Evolutionary conservation across 2,797 vertebrate species (phyloP), one percentile per base, ranked within the genome.

Genomic region (Acrossocheilus fasciatus): DNA sequence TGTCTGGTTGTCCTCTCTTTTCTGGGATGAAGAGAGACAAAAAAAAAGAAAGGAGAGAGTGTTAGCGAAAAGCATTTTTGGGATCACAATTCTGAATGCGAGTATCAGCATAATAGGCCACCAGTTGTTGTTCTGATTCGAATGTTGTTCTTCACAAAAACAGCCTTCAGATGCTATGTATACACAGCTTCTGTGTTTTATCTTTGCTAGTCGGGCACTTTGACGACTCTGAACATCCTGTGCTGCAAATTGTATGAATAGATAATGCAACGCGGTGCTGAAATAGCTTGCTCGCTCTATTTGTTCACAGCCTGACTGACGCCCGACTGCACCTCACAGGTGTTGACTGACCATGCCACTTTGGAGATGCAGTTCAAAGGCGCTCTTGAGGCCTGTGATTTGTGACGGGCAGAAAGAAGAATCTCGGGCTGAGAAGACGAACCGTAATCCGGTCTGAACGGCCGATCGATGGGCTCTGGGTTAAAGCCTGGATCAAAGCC

Each of bases 1-100:
- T 50, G 93, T 89, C 86, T 96, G 97, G 81, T 95, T 94, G 83
- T 97, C 96, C 57, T 96, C 96, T 92, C 96, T 96, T 93, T 96
- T 97, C 93, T 96, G 93, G 0, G 92, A 93, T 91, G 94, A 93
- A 91, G 84, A 92, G 84, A 87, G 83, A 18, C 39, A 90, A 90
- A 90, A 82, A 86, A 88, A 59, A 39, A 77, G 17, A 75, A 47
- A 80, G 45, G 39, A 11, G 36, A 39, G n/a, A n/a, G 26, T 54
- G 11, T 54, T 26, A 47, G 7, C 9, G 52, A 84, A 12, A 23
- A 69, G 50, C 68, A 80, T 81, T 75, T 23, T 47, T 45, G 47
- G 52, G 62, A 72, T 82, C n/a, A 23, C 70, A 83, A 62, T n/a
- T 75, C 6, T 26, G 36, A 82, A 69, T 4, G 34, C 12, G 30